phyloP scores from a whole-genome alignment of 2,113 vertebrate genomes.

The Sapajus apella region DNA sequence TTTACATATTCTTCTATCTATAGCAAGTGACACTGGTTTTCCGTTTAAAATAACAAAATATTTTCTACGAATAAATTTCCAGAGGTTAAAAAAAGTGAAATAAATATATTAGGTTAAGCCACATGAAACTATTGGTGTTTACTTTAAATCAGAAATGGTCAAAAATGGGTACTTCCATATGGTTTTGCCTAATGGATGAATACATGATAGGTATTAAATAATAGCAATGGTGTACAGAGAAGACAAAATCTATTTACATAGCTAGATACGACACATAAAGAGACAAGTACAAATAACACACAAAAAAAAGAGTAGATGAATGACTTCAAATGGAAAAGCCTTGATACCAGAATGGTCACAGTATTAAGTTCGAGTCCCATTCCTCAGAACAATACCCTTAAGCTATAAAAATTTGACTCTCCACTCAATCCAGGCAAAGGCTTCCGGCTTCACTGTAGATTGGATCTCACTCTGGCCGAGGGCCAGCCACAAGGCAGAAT shows the following conservation, averaged over 20 bases:
- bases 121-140: background rate
- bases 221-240: background rate
- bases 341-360: background rate
- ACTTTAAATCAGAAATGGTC: background rate
- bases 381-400: background rate
- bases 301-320: background rate
- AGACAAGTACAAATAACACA: background rate
- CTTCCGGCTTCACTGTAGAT: background rate
- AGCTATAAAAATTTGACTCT: background rate
- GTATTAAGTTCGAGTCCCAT: background rate
- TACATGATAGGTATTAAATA: background rate
- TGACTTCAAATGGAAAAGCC: background rate
- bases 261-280: background rate
- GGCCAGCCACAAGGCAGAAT: background rate
- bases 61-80: constrained; percentile 4
- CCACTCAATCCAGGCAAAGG: background rate
- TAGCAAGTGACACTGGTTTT: background rate
- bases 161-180: background rate
- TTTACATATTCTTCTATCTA: background rate
- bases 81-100: background rate
- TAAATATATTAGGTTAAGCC: background rate
- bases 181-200: background rate
- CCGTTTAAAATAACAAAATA: constrained; percentile 34
- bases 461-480: background rate
- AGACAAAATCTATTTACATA: background rate